Evolutionary conservation across 37 sponge, comb jelly and placozoan genomes (phyloP).

Genomic region (Oscarella lobularis): DNA sequence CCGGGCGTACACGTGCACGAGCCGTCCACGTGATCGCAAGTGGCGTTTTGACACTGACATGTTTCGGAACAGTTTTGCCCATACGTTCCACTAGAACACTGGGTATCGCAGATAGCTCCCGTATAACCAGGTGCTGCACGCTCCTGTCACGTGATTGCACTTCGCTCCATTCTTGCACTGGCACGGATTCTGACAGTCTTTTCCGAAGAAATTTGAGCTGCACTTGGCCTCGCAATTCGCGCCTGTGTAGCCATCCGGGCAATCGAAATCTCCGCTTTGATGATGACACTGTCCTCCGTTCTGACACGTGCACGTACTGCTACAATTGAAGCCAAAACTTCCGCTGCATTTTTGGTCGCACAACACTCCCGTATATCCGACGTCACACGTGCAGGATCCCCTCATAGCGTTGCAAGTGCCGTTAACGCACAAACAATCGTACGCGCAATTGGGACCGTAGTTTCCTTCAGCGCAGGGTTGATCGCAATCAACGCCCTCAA

Average conservation of each 20-base stretch:
- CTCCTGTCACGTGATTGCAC: neutral
- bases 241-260: neutral
- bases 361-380: neutral
- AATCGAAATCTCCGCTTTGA: neutral
- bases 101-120: neutral
- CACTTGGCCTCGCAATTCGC: neutral
- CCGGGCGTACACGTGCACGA: neutral
- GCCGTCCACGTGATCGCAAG: neutral
- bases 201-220: neutral
- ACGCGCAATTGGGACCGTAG: slow-evolving; percentile 1
- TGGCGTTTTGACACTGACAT: slow-evolving; percentile 6
- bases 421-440: neutral
- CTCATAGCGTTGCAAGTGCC: neutral
- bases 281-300: neutral
- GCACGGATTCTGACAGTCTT: neutral
- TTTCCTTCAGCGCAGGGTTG: neutral
- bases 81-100: neutral
- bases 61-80: neutral
- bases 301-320: neutral
- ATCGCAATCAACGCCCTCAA: slow-evolving; percentile 10
- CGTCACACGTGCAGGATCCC: neutral
- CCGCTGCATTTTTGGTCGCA: neutral
- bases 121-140: neutral
- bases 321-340: neutral
- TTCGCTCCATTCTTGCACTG: neutral